A percentile compares a stretch with the other conserved stretches of the same genome.
Conservation (phyloP, 2,113 vertebrate genomes). For the Barnardius zonarius region DNA sequence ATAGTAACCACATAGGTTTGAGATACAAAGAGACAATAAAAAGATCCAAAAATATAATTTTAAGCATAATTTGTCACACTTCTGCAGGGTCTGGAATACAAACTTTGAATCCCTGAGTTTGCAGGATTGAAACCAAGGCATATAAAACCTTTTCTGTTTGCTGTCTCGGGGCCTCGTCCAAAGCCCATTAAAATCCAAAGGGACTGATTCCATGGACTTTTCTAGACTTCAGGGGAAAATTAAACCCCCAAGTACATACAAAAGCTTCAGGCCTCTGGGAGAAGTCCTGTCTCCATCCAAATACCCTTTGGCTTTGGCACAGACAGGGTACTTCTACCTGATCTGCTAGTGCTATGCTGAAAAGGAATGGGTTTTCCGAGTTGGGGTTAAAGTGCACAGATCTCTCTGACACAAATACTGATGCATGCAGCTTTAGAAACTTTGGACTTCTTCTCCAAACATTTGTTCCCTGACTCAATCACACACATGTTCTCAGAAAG, state of each 20-base stretch:
- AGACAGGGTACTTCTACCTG: neutral
- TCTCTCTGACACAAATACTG: slow-evolving; percentile 20
- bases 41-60: neutral
- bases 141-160: neutral
- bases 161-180: neutral
- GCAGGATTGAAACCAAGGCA: neutral
- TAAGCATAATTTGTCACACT: neutral
- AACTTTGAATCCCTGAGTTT: neutral
- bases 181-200: neutral
- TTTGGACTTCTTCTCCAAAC: slow-evolving; percentile 48
- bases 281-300: neutral
- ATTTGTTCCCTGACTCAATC: slow-evolving; percentile 19
- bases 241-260: neutral
- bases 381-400: neutral
- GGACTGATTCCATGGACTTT: neutral
- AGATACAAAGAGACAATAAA: neutral
- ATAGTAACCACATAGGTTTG: neutral
- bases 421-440: neutral
- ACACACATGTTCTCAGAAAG: slow-evolving; percentile 35
- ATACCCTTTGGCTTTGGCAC: neutral
- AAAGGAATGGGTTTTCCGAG: neutral
- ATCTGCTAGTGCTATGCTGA: neutral
- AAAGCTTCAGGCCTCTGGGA: neutral
- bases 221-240: neutral
- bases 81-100: neutral